These are phyloP conservation scores for Cuniculus paca DNA, from an alignment of 2,797 vertebrate species.

Conservation along the genomic window DNA sequence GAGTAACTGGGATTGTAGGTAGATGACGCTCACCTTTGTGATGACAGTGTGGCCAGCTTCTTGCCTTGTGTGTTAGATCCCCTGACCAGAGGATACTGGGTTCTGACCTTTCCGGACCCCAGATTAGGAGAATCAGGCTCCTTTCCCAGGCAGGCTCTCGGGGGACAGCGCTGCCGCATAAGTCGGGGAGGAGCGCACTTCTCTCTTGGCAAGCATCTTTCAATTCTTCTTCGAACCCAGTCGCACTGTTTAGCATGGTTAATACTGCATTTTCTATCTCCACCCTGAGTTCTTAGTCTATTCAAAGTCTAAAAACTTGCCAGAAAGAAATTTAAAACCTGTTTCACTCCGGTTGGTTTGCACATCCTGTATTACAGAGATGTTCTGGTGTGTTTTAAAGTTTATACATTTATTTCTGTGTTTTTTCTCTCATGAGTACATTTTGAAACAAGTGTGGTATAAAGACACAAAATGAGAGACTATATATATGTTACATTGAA, in stretches of 20 bases:
- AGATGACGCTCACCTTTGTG: neutral
- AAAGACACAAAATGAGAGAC: neutral
- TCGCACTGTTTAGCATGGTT: neutral
- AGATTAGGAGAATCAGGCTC: neutral
- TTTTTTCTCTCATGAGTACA: neutral
- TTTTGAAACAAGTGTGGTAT: conserved; percentile 20
- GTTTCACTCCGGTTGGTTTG: neutral
- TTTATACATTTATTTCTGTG: neutral
- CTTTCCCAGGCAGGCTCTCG: neutral
- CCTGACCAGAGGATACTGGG: neutral
- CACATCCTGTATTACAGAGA: neutral
- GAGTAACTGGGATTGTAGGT: neutral
- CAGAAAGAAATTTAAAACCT: conserved; percentile 33
- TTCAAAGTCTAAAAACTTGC: neutral
- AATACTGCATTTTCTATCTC: neutral
- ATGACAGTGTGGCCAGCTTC: neutral
- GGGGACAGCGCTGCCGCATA: neutral
- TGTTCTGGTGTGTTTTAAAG: neutral
- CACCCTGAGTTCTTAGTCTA: neutral
- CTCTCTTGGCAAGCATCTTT: neutral
- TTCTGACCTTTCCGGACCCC: neutral
- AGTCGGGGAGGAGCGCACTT: neutral
- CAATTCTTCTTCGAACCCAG: neutral
- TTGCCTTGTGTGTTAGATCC: neutral
- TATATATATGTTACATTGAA: neutral